Evolutionary conservation across 2,888 invertebrate species (phyloP).

Genomic region (Drosophila anomalata): DNA sequence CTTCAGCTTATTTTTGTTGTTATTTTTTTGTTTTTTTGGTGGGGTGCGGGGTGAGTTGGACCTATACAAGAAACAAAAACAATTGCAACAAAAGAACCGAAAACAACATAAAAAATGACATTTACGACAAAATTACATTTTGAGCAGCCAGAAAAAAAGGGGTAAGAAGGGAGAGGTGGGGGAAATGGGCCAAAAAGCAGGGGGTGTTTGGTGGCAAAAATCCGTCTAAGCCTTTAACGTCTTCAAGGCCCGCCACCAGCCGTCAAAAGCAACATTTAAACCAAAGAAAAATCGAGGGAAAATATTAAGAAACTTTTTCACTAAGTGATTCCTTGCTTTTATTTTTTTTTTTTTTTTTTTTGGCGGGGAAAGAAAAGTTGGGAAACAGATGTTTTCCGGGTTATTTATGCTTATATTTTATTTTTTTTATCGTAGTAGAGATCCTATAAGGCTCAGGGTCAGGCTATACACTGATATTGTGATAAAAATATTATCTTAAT

Average conservation of each 20-base stretch:
- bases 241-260: slow-evolving; percentile 19
- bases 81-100: slow-evolving; percentile 49
- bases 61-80: slow-evolving; percentile 42
- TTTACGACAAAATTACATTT: slow-evolving; percentile 71
- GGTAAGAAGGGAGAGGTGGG: background rate
- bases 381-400: slow-evolving; percentile 56
- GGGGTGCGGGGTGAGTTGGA: slow-evolving; percentile 16
- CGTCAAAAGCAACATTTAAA: slow-evolving; percentile 25
- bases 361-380: slow-evolving; percentile 27
- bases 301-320: slow-evolving; percentile 48
- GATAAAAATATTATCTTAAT: background rate
- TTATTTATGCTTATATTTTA: slow-evolving; percentile 53
- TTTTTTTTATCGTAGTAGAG: background rate
- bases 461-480: background rate
- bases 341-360: slow-evolving; percentile 1
- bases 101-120: slow-evolving; percentile 67
- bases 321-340: slow-evolving; percentile 40
- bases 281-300: slow-evolving; percentile 19
- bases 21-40: background rate
- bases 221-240: slow-evolving; percentile 51
- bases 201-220: slow-evolving; percentile 19
- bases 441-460: background rate
- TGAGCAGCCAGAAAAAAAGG: slow-evolving; percentile 35
- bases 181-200: background rate
- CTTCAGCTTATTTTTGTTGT: slow-evolving; percentile 28